A percentile compares a stretch with the other conserved stretches of the same genome.
Conservation (phyloP, 2,888 invertebrate genomes). For the Eupithecia tripunctaria region DNA sequence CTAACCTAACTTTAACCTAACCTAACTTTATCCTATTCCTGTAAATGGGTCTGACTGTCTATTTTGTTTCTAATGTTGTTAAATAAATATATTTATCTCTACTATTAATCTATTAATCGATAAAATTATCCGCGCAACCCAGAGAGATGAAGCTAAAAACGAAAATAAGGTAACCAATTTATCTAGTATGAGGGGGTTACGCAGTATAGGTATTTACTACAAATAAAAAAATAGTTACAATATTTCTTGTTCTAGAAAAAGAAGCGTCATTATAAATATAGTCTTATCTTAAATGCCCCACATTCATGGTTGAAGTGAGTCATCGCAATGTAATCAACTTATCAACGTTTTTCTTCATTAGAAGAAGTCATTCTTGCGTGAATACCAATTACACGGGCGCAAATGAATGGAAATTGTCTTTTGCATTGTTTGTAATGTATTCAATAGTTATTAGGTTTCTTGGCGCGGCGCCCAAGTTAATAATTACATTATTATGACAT, state of each 20-base stretch:
- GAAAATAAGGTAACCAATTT: not conserved
- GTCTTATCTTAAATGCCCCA: not conserved
- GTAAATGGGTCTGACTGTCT: no score
- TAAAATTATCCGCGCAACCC: not conserved
- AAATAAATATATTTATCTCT: no score
- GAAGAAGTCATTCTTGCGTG: conserved; percentile 23
- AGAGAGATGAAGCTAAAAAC: not conserved
- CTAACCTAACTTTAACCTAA: no score
- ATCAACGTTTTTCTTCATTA: conserved; percentile 26
- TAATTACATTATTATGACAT: conserved; percentile 22
- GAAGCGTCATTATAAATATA: not conserved
- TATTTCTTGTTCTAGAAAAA: not conserved
- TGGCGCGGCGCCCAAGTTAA: conserved; percentile 13
- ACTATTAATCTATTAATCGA: no score
- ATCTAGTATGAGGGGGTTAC: not conserved
- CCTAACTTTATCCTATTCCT: no score
- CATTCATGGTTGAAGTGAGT: conserved; percentile 20
- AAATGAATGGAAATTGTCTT: conserved; percentile 29
- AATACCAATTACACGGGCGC: conserved; percentile 34
- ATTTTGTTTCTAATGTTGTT: no score
- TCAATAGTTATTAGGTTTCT: conserved; percentile 11
- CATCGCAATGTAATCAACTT: conserved; percentile 19
- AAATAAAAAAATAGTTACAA: not conserved
- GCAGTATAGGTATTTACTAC: no score
- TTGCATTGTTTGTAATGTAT: conserved; percentile 13